A percentile compares a stretch with the other conserved stretches of the same genome.
Evolutionary conservation across 2,888 invertebrate species (phyloP).

Genomic region (Lysandra bellargus): DNA sequence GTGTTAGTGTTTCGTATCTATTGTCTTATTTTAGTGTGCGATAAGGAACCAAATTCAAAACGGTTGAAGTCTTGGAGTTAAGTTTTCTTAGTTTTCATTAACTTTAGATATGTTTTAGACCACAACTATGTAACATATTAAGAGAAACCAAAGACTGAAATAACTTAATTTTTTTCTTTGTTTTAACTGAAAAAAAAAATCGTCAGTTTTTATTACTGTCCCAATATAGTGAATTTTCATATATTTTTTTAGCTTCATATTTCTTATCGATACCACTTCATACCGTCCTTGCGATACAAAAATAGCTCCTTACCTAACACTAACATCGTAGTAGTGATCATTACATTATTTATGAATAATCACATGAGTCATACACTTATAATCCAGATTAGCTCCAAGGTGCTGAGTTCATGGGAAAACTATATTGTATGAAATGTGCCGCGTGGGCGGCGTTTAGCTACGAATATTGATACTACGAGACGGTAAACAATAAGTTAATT

Average conservation of each 20-base stretch:
- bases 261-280: neutral
- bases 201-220: too few relatives aligned
- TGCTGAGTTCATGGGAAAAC: slow-evolving; percentile 24
- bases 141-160: too few relatives aligned
- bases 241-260: too few relatives aligned
- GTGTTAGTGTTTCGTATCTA: too few relatives aligned
- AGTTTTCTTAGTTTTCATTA: too few relatives aligned
- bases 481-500: neutral
- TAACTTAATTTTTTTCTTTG: too few relatives aligned
- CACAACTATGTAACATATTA: neutral
- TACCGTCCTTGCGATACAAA: neutral
- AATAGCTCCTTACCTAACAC: neutral
- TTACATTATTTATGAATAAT: slow-evolving; percentile 1
- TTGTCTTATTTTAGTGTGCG: too few relatives aligned
- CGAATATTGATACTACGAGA: neutral
- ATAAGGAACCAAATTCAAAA: too few relatives aligned
- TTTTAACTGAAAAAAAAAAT: too few relatives aligned
- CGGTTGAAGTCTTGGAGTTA: too few relatives aligned
- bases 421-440: slow-evolving; percentile 15
- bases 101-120: neutral
- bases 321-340: neutral
- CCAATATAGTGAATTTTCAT: too few relatives aligned
- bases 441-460: slow-evolving; percentile 13
- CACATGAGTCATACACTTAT: slow-evolving; percentile 21
- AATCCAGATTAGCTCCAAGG: slow-evolving; percentile 22